Base-by-base conservation (phyloP, 2,888 invertebrate species). In the Ophraella communa region DNA sequence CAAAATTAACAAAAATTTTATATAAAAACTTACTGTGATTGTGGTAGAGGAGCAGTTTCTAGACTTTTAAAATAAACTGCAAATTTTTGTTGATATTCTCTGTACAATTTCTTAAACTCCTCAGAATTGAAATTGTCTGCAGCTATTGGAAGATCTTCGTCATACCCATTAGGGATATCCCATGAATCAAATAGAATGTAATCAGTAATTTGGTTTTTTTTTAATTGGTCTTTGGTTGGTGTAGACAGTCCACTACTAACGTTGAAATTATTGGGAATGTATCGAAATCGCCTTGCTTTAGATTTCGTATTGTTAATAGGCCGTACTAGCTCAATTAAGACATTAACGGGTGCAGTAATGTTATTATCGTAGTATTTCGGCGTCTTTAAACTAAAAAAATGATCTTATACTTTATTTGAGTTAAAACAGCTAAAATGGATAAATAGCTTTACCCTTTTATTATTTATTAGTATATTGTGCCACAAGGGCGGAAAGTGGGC, bases 251-350 rank as follows among this genome's bases (percentile, higher is more conserved):
- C n/a, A n/a, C n/a, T n/a, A n/a, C n/a, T n/a, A n/a, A n/a, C n/a
- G n/a, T n/a, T n/a, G n/a, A 72, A 67, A 18, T 71, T 67, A 39
- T 64, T 69, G 0, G 91, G 91, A 68, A 88, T 88, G 74, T 91
- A 93, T 2, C 85, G 87, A 75, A 92, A 93, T 23, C 84, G 84
- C 58, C 88, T 83, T 0, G 89, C 84, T 56, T 90, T 89, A 62
- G 91, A 91, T 39, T 84, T 84, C 64, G 89, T 89, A 21, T 85
- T 85, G 78, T 92, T 92, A 0, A 89, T 87, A 3, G 92, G 92
- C 2, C 95, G 85, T 67, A 89, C 87, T 56, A 96, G 80, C 78
- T 94, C 91, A 63, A 95, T 87, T 55, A 81, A 89, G 0, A 95
- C 94, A 59, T 87, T 85, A 47, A 88, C 89, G 18, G 85, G 82